A percentile compares a stretch with the other conserved stretches of the same genome.
Conservation (phyloP, 1,140 invertebrate species). For the Tyrophagus putrescentiae region DNA sequence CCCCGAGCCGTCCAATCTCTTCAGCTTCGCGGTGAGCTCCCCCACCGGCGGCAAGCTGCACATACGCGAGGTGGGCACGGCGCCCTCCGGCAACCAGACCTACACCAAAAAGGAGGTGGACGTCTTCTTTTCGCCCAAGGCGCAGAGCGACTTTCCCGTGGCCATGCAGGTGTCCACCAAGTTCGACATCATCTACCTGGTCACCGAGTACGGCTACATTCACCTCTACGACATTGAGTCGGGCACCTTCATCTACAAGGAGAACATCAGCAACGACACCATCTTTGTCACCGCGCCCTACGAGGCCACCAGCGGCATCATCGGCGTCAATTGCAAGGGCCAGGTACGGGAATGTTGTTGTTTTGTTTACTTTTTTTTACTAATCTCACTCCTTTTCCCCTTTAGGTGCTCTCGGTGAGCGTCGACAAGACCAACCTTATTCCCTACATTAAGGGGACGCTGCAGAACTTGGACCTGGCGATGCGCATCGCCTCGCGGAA, state of each 20-base stretch:
- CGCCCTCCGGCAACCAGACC: slow-evolving; percentile 84
- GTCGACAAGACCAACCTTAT: slow-evolving; percentile 98
- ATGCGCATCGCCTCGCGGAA: slow-evolving; percentile 86
- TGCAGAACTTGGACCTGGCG: slow-evolving; percentile 95
- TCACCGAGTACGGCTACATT: slow-evolving; percentile 99
- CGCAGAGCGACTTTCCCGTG: slow-evolving; percentile 95
- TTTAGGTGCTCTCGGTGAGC: slow-evolving; percentile 79
- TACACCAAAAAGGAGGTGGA: slow-evolving; percentile 97
- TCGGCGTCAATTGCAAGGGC: slow-evolving; percentile 96
- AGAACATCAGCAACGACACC: slow-evolving; percentile 94
- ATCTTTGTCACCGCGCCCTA: slow-evolving; percentile 98
- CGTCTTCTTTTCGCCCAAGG: slow-evolving; percentile 95
- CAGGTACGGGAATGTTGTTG: slow-evolving; percentile 43
- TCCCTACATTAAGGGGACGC: slow-evolving; percentile 82
- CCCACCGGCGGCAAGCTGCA: slow-evolving; percentile 86
- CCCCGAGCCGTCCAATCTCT: slow-evolving; percentile 78
- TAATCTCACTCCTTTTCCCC: slow-evolving; percentile 7
- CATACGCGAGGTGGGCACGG: slow-evolving; percentile 94
- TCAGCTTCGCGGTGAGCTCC: slow-evolving; percentile 89
- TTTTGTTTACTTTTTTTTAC: slow-evolving; percentile 8
- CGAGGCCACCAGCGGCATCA: slow-evolving; percentile 87
- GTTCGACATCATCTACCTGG: slow-evolving; percentile 94
- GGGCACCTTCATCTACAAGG: slow-evolving; percentile 98
- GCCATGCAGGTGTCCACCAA: slow-evolving; percentile 95
- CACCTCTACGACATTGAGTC: slow-evolving; percentile 98